A percentile compares a stretch with the other conserved stretches of the same genome.
Evolutionary conservation across 2,888 invertebrate species (phyloP).

Genomic region (Mesorhabditis belari): DNA sequence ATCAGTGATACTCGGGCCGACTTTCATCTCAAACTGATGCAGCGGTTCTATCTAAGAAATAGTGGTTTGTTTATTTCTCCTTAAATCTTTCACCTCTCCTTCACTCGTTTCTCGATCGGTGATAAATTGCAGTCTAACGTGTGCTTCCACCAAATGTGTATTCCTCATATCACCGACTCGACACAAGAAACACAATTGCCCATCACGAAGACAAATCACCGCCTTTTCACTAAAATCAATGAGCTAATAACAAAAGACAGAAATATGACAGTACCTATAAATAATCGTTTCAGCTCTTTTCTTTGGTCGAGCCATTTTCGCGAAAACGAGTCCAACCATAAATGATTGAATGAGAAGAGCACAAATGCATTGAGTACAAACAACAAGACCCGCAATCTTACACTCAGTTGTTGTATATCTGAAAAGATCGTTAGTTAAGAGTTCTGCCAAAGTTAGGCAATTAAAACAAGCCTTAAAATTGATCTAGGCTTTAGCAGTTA

Average conservation of each 20-base stretch:
- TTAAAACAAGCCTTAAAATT: too few relatives aligned
- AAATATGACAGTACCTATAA: constrained; percentile 72
- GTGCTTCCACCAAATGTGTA: constrained; percentile 69
- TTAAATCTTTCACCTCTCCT: constrained; percentile 66
- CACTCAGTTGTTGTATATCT: constrained; percentile 84
- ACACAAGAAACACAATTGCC: constrained; percentile 54
- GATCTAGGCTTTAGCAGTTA: too few relatives aligned
- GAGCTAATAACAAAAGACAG: too few relatives aligned
- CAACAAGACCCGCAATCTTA: constrained; percentile 80
- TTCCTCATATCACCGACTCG: constrained; percentile 56
- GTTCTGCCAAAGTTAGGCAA: too few relatives aligned
- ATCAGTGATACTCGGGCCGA: constrained; percentile 76
- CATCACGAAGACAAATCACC: constrained; percentile 51
- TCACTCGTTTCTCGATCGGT: constrained; percentile 83
- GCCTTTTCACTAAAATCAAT: constrained; percentile 36
- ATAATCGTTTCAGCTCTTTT: constrained; percentile 89
- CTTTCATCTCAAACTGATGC: constrained; percentile 81
- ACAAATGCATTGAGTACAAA: constrained; percentile 84
- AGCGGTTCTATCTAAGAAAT: constrained; percentile 65
- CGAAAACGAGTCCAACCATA: constrained; percentile 79
- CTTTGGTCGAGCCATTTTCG: constrained; percentile 89
- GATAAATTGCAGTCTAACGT: constrained; percentile 85
- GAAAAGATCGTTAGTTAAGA: too few relatives aligned
- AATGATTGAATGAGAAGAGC: constrained; percentile 73
- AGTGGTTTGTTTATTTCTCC: background rate